phyloP scores from a whole-genome alignment of 2,888 invertebrate species.

The Rhagonycha lutea region DNA sequence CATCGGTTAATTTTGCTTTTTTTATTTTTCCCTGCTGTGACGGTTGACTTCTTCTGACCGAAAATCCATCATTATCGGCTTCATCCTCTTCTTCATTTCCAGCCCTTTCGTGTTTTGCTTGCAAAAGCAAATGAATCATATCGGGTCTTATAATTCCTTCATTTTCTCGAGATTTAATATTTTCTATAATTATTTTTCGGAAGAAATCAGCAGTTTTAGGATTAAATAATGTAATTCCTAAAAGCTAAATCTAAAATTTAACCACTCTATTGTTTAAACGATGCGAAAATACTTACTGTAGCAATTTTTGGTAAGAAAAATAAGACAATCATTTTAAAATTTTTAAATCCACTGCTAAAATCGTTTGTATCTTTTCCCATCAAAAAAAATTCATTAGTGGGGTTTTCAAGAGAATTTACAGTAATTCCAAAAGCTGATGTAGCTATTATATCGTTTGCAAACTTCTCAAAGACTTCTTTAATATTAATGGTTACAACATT shows the following conservation, averaged over 20 bases:
- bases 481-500: not conserved
- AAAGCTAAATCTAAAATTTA: not conserved
- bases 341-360: not conserved
- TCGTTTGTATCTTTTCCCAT: not conserved
- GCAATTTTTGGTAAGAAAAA: not conserved
- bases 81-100: constrained; percentile 25
- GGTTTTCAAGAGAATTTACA: not conserved
- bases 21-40: not conserved
- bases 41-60: not conserved
- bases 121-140: constrained; percentile 51
- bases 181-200: constrained; percentile 37
- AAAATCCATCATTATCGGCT: not conserved
- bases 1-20: constrained; percentile 36
- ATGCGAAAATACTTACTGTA: not conserved
- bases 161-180: constrained; percentile 39
- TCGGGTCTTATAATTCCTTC: constrained; percentile 47
- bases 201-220: constrained; percentile 31
- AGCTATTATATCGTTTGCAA: constrained; percentile 5
- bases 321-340: not conserved
- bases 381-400: not conserved
- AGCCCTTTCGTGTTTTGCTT: constrained; percentile 40
- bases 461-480: not conserved
- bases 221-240: not conserved
- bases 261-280: not conserved
- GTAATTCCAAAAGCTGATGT: not conserved